Percentiles rank a stretch among this genome's conserved stretches.
phyloP scores from a whole-genome alignment of 2,797 vertebrate genomes.

The Alauda arvensis region DNA sequence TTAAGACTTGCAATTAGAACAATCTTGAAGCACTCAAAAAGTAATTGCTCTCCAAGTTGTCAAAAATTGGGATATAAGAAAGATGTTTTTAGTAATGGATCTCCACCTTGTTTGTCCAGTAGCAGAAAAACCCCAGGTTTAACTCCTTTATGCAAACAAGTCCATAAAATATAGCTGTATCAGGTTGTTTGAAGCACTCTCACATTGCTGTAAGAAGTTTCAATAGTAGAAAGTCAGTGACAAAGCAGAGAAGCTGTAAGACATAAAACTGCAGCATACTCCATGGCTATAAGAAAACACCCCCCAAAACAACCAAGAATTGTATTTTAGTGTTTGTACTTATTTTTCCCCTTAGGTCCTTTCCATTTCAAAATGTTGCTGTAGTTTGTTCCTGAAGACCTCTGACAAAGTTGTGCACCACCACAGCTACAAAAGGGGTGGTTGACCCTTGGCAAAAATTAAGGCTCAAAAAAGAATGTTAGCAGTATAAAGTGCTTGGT shows the following conservation, averaged over 20 bases:
- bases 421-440: neutral
- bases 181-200: neutral
- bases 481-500: neutral
- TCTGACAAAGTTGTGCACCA: neutral
- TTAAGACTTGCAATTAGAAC: neutral
- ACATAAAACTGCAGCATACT: neutral
- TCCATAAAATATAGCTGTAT: neutral
- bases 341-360: neutral
- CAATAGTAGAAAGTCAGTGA: neutral
- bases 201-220: neutral
- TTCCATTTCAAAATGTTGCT: neutral
- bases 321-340: neutral
- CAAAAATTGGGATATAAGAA: neutral
- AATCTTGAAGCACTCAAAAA: neutral
- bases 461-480: neutral
- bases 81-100: neutral
- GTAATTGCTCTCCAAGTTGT: neutral
- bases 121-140: neutral
- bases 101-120: neutral
- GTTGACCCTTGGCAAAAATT: neutral
- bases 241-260: neutral
- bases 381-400: neutral
- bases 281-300: neutral
- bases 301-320: fast-evolving
- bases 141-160: neutral